Base-by-base conservation (phyloP, 2,888 invertebrate genomes). In the Mactromeris polynyma region DNA sequence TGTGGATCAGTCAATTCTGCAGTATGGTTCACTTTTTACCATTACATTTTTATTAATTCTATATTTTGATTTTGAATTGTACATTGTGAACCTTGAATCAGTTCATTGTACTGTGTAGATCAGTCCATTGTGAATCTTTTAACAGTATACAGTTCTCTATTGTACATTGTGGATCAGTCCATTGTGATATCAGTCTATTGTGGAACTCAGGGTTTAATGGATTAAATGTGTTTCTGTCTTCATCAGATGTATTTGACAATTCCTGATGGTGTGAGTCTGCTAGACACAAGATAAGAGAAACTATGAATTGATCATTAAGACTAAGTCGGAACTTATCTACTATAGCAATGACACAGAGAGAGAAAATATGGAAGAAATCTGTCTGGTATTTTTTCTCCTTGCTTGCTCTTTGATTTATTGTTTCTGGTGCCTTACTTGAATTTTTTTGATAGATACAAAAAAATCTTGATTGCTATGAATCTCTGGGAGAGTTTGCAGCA, bases 271-370 rank as follows among this genome's bases (percentile, higher is more conserved):
- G 73, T 33, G 19, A 73, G 73, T 73, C 73, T 73, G 73, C 17
- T 17, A 36, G 73, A 36, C 73, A 36, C 36, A 0, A 73, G 73
- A 73, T 73, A 73, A 73, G 73, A 9, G 33, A 73, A 73, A 33
- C 26, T 58, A 36, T 33, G 33, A 73, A 73, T 73, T 73, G 73
- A 73, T 73, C 36, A 73, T 73, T 33, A 26, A 73, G 73, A 73
- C 73, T 33, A 17, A 11, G 58, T n/a, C 26, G 11, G 19, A 73
- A 33, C 33, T 73, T 36, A 17, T 73, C 33, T 73, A 58, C 73
- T 19, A 33, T 19, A 58, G 26, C 9, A 17, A 64, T 73, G 33
- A 17, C 31, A 73, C 73, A 19, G 3, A 6, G 36, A 36, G 73
- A 73, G 58, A 73, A 11, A 33, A 33, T 33, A 11, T 7, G 9